Conservation (phyloP, 2,797 vertebrate species). For the Rhinatrema bivittatum region DNA sequence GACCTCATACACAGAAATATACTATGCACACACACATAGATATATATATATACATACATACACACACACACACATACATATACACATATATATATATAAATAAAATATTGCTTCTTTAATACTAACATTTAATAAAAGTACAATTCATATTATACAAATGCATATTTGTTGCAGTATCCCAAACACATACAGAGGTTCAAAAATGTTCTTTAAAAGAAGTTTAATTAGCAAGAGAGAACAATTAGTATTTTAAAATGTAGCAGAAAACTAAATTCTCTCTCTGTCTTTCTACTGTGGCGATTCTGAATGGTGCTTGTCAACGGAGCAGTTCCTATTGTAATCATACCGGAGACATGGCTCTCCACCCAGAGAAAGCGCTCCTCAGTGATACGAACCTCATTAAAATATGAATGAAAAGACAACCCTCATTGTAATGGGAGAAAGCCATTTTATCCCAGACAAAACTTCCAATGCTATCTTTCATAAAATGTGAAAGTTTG, state of each 20-base stretch:
- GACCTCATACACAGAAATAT: too few relatives aligned
- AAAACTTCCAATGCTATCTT: constrained; percentile 40
- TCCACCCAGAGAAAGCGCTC: constrained; percentile 70
- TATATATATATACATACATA: too few relatives aligned
- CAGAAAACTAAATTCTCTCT: constrained; percentile 73
- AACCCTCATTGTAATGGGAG: constrained; percentile 66
- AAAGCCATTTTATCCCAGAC: constrained; percentile 37
- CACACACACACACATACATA: too few relatives aligned
- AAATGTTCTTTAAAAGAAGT: too few relatives aligned
- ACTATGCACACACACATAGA: too few relatives aligned
- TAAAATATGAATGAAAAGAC: constrained; percentile 84
- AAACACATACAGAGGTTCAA: too few relatives aligned
- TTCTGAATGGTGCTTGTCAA: constrained; percentile 85
- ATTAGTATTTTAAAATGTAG: constrained; percentile 42
- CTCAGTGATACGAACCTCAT: constrained; percentile 82
- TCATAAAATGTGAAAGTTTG: constrained; percentile 11
- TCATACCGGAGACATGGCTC: constrained; percentile 51
- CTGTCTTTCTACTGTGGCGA: constrained; percentile 61
- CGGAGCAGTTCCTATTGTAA: constrained; percentile 80
- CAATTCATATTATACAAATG: too few relatives aligned
- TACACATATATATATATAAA: too few relatives aligned
- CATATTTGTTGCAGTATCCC: too few relatives aligned
- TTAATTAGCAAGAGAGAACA: constrained; percentile 20
- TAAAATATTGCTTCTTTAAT: too few relatives aligned
- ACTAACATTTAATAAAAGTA: too few relatives aligned